Base-by-base conservation (phyloP, 23 tunicate species). In the Styela plicata region DNA sequence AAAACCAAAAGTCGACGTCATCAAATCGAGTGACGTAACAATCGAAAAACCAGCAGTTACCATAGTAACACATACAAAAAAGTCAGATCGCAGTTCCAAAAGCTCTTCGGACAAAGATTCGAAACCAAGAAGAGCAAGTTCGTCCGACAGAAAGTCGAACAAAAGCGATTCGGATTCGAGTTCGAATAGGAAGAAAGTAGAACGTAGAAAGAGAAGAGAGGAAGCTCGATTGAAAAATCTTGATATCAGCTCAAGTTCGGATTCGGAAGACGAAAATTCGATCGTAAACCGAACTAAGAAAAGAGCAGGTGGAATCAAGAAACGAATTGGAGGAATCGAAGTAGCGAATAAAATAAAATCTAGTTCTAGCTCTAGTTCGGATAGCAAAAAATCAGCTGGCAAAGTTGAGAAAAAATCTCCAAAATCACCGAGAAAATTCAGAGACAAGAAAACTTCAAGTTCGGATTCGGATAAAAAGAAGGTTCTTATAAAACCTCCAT, bases 211-310 rank as follows among this genome's bases (percentile, higher is more conserved):
- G 16, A 67, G 71, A 67, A 67, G 71, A 17, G 31, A 67, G 71
- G 31, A 67, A 67, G 71, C 71, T 67, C 71, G 71, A 5, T 17
- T 67, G 17, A 67, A 27, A 67, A 28, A 27, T 67, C 71, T 67
- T 26, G 71, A 27, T 27, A 67, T 67, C 31, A 67, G 71, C 57
- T 44, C 57, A 13, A 44, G 57, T 44, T 44, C 57, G 57, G 57
- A 44, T 44, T 44, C 57, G 57, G 57, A 44, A 44, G 57, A 44
- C 57, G 57, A 44, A 44, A 44, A 44, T 44, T 44, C 57, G 57
- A 13, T 44, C 57, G 7, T 44, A 7, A 44, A 44, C 13, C 57
- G 57, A 44, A 13, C 57, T 5, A 44, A 44, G 13, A 44, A 44
- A 44, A 44, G 13, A 44, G 57, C 57, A 5, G 7, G 10, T 7